Conservation (phyloP, 2,113 vertebrate genomes). For the Gallinago paraguaiae region DNA sequence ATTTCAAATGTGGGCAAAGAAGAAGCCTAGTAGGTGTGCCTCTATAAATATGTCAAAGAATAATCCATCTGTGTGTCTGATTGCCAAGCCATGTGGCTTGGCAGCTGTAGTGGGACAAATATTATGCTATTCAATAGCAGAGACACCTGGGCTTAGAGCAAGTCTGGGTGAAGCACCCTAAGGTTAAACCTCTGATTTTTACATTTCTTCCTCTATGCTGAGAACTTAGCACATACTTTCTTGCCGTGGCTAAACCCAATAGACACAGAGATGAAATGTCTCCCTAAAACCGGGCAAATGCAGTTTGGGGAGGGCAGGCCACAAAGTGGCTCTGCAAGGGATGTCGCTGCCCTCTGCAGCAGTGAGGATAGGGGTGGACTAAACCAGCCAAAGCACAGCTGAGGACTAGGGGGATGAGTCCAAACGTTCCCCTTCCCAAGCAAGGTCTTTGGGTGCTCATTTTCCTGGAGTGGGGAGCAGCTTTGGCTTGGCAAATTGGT, state of each 20-base stretch:
- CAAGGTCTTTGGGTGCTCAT: neutral
- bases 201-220: neutral
- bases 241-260: rapidly evolving
- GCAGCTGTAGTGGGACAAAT: neutral
- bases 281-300: rapidly evolving
- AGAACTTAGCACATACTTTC: neutral
- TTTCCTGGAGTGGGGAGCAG: neutral
- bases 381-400: neutral
- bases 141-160: neutral
- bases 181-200: neutral
- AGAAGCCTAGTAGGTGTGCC: slow-evolving; percentile 21
- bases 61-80: rapidly evolving
- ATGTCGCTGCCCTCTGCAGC: rapidly evolving
- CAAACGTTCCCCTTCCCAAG: neutral
- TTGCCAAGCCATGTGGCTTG: slow-evolving; percentile 1
- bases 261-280: neutral
- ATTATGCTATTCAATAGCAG: neutral
- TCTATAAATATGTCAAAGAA: neutral
- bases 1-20: slow-evolving; percentile 22
- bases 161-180: neutral
- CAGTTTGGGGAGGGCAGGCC: neutral
- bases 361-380: neutral
- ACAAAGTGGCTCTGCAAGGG: neutral
- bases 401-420: neutral
- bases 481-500: neutral